These are phyloP conservation scores for Tethea ocularis DNA, from an alignment of 2,888 invertebrate genomes.

Conservation along the genomic window DNA sequence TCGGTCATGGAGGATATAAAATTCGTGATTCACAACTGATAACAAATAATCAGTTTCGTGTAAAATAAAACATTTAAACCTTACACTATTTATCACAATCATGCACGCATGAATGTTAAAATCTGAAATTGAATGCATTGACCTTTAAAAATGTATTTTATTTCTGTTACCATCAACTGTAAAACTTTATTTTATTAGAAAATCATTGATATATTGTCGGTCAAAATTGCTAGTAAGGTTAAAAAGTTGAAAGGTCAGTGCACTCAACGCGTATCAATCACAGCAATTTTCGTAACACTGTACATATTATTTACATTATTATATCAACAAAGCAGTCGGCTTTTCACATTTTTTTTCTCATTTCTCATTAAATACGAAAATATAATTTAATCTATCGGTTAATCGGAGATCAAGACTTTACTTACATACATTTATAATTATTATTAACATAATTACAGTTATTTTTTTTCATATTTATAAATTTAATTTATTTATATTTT, in stretches of 20 bases:
- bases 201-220: neutral
- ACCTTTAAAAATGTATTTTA: slow-evolving; percentile 13
- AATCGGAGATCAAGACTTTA: slow-evolving; percentile 72
- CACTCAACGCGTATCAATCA: slow-evolving; percentile 46
- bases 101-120: slow-evolving; percentile 27
- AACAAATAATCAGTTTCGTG: too few relatives aligned
- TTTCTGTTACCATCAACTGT: neutral
- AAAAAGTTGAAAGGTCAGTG: slow-evolving; percentile 30
- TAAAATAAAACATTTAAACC: slow-evolving; percentile 31
- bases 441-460: slow-evolving; percentile 45
- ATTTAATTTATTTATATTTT: slow-evolving; percentile 21
- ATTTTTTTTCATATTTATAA: slow-evolving; percentile 28
- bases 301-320: slow-evolving; percentile 66
- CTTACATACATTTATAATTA: slow-evolving; percentile 50
- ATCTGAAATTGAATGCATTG: slow-evolving; percentile 30
- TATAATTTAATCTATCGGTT: slow-evolving; percentile 74
- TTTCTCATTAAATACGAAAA: slow-evolving; percentile 67
- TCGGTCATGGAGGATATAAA: slow-evolving; percentile 6
- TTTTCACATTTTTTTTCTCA: slow-evolving; percentile 40
- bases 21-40: neutral
- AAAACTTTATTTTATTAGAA: neutral
- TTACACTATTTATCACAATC: slow-evolving; percentile 22
- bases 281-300: slow-evolving; percentile 70
- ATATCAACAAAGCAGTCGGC: slow-evolving; percentile 64
- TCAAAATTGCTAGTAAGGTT: too few relatives aligned